phyloP scores from a whole-genome alignment of 2,113 vertebrate species.

The Cromileptes altivelis region DNA sequence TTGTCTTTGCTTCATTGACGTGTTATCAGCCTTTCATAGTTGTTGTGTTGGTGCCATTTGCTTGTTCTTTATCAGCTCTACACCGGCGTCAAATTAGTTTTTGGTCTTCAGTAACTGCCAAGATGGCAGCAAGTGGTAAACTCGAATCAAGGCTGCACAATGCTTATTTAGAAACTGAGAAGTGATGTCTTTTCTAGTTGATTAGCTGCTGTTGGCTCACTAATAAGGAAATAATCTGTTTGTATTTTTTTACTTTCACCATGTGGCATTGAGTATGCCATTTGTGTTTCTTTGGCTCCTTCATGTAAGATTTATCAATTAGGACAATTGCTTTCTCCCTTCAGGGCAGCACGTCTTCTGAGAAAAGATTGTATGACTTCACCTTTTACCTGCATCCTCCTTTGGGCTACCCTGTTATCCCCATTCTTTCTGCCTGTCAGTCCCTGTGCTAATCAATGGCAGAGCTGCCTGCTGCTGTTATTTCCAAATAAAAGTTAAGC shows the following conservation, averaged over 20 bases:
- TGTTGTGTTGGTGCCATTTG: neutral
- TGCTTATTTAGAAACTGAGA: neutral
- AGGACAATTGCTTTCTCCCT: neutral
- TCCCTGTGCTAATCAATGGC: neutral
- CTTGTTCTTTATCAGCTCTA: neutral
- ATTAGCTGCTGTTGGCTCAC: neutral
- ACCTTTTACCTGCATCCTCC: neutral
- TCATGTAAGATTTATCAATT: neutral
- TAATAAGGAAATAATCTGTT: no score
- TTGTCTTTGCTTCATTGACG: no score
- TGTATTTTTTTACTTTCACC: no score
- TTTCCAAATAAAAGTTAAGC: slow-evolving; percentile 20
- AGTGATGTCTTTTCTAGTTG: neutral
- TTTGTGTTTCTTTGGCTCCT: neutral
- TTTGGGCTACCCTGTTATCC: slow-evolving; percentile 16
- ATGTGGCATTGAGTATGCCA: neutral
- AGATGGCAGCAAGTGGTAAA: neutral
- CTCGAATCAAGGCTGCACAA: neutral
- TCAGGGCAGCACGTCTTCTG: no score
- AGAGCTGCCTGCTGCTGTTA: slow-evolving; percentile 1
- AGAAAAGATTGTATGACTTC: neutral
- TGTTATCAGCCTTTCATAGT: neutral
- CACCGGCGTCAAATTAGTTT: neutral
- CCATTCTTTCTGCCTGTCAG: neutral
- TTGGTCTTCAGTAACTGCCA: neutral